Conservation (phyloP, 30 jellyfish, hydroid and myxozoan species). For the Rhopilema esculentum region DNA sequence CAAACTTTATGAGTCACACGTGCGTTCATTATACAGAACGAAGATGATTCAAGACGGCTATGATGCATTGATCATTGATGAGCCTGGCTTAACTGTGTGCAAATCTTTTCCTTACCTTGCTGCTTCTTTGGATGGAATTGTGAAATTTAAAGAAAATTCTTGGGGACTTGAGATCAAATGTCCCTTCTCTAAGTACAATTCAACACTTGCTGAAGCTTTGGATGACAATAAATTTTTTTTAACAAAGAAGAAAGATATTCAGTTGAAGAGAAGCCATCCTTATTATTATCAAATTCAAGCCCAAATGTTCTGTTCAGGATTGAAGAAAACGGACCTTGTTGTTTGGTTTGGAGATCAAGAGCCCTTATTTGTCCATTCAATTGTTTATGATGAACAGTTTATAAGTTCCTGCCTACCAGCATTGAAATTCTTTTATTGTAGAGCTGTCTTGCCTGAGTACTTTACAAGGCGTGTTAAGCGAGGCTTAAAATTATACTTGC, state of each 20-base stretch:
- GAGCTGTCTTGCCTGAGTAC: background rate
- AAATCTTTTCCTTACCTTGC: conserved; percentile 14
- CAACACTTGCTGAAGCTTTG: conserved; percentile 11
- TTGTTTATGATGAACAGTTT: conserved; percentile 2
- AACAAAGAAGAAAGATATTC: background rate
- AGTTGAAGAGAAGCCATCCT: conserved; percentile 9
- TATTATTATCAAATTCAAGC: conserved; percentile 17
- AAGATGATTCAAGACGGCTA: background rate
- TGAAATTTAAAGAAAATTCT: background rate
- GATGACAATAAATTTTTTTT: conserved; percentile 7
- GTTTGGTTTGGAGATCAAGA: conserved; percentile 43
- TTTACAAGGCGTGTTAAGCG: background rate
- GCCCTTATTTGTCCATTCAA: conserved; percentile 20
- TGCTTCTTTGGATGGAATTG: conserved; percentile 41
- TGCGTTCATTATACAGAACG: conserved; percentile 5
- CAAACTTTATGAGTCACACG: conserved; percentile 26
- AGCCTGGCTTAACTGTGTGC: background rate
- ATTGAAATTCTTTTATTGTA: background rate
- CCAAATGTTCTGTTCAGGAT: conserved; percentile 30
- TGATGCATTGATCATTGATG: conserved; percentile 1
- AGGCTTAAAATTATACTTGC: conserved; percentile 5
- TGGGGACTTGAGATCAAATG: conserved; percentile 38
- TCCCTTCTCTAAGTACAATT: conserved; percentile 15
- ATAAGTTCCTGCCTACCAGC: background rate
- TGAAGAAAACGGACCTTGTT: conserved; percentile 21